A percentile compares a stretch with the other conserved stretches of the same genome.
phyloP scores from a whole-genome alignment of 1,140 invertebrate species.

The Berghia stephanieae region DNA sequence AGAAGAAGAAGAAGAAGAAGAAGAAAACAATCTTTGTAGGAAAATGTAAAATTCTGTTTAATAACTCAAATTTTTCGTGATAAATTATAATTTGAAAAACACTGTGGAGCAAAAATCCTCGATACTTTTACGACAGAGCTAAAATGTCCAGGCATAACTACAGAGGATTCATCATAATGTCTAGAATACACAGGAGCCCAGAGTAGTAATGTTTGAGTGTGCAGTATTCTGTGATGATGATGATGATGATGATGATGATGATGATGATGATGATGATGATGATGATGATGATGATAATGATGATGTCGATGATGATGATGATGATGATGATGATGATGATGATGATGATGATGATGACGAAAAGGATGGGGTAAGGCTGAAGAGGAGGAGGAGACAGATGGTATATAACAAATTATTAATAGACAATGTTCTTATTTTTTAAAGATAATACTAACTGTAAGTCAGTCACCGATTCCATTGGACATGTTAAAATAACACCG shows the following conservation, averaged over 20 bases:
- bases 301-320: slow-evolving; percentile 22
- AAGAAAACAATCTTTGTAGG: too few relatives aligned
- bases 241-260: slow-evolving; percentile 15
- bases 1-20: too few relatives aligned
- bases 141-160: neutral
- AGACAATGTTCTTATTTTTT: neutral
- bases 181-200: neutral
- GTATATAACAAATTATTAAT: neutral
- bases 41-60: too few relatives aligned
- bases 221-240: neutral
- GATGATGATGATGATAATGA: slow-evolving; percentile 18
- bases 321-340: slow-evolving; percentile 13
- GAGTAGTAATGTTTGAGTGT: neutral
- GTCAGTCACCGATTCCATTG: neutral
- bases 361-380: slow-evolving; percentile 19
- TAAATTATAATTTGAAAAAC: neutral
- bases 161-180: neutral
- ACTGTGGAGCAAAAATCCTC: neutral
- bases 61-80: neutral
- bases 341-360: slow-evolving; percentile 19
- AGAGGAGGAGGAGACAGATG: neutral
- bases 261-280: slow-evolving; percentile 12
- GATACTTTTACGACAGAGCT: neutral
- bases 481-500: neutral
- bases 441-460: neutral